Base-by-base conservation (phyloP, 2,113 vertebrate genomes). In the Canis aureus region DNA sequence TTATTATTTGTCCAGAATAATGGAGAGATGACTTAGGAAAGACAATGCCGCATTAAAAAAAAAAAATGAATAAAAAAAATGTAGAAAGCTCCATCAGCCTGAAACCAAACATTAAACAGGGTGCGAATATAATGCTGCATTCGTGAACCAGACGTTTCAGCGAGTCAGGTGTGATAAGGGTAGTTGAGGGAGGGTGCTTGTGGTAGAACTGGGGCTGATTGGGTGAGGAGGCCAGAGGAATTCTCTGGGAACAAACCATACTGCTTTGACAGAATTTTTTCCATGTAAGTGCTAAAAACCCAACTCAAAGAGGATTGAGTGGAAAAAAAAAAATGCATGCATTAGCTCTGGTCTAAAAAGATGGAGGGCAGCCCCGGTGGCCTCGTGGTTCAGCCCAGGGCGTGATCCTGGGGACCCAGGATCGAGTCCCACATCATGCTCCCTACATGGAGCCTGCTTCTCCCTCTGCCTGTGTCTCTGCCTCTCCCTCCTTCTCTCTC, bases 1-100 rank as follows among this genome's bases (percentile, higher is more conserved):
- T 86, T 95, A 79, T 64, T 73, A 76, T 95, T 94, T 94, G 79
- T 80, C 62, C 25, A 83, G 53, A 88, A 73, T 59, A 85, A 89
- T 38, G 57, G 89, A 89, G 83, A 93, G 60, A 92, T 96, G 69
- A 57, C 73, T 51, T 27, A 1, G 43, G 19, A 94, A 91, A 53
- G n/a, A 73, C 5, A 10, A 11, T 19, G 51, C 29, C 78, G 13
- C 27, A 22, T 93, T 84, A 35, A 73, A 60, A 81, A 64, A 3
- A 16, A 71, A 38, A 78, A 74, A 13, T 12, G 81, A 66, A 32
- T 51, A 25, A n/a, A 51, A 51, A 88, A 73, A 22, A 2, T 5
- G 25, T 32, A 57, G 17, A 84, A 80, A 20, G 20, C 17, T 67
- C 25, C 25, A 4, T 49, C 6, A 20, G 35, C 49, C 29, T 16